Base-by-base conservation (phyloP, 23 tunicate species). In the Ciona savignyi region DNA sequence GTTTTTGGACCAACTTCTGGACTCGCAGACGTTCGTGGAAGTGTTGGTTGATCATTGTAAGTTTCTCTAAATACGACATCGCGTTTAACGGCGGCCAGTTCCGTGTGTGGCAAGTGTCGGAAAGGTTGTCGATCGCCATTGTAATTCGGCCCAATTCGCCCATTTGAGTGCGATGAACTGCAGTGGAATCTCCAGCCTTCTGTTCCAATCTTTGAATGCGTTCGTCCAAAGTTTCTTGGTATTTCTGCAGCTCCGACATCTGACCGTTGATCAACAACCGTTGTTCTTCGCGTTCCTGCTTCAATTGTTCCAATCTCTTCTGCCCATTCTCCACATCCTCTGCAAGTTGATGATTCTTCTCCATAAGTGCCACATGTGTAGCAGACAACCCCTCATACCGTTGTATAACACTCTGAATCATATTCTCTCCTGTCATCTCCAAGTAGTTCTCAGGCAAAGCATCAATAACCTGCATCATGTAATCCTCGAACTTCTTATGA, bases 311-410 rank as follows among this genome's bases (percentile, higher is more conserved):
- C 69, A 88, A 33, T 65, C 63, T 35, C 30, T 74, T 66, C 32
- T 88, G 87, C 0, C 96, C 87, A 19, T 62, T 48, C 65, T 88
- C 87, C 20, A 88, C 81, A 0, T 70, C 80, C 21, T 51, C 27
- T 0, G 76, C 56, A 35, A 85, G 32, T 30, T 21, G 35, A 30
- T 34, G 65, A 61, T 77, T 83, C 24, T 70, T 66, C 23, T 35
- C 33, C 29, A 70, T 24, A 2, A 83, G 23, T 3, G 33, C 70
- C 1, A 11, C 26, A 25, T 83, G 72, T 3, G 96, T 89, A 9
- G 85, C 78, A 22, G 89, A 62, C 29, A 89, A 60, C 4, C 87
- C 96, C 27, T 89, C 96, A 71, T 89, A 71, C 21, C 96, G 84
- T 49, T 83, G 89, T 24, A 89, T 83, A 32, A 86, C 70, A 62